Base-by-base conservation (phyloP, 2,797 vertebrate species). In the Enteromius trimaculatus region DNA sequence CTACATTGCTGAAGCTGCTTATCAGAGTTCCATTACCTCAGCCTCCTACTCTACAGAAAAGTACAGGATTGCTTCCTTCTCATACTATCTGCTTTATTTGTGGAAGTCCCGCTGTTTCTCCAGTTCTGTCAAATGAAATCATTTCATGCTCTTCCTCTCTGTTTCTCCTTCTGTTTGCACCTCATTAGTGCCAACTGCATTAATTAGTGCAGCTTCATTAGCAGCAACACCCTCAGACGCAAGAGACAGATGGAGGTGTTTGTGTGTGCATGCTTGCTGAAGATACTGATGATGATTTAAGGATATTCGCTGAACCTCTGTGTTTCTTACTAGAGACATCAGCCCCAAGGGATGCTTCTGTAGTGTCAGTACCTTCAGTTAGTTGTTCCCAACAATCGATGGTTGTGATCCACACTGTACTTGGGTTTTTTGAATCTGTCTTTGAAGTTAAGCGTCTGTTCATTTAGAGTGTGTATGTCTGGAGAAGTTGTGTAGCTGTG, bases 161-260 rank as follows among this genome's bases (percentile, higher is more conserved):
- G 17, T 75, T 42, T 71, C 53, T 85, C 75, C 29, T 71, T 71
- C 62, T 79, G 55, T 66, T 58, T 62, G 60, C 49, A 86, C 86
- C 90, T 94, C 91, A 89, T 93, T 91, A 92, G 86, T 84, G 80
- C 80, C 88, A 89, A 79, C 83, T 85, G 90, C 81, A 90, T 92
- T 92, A 85, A 92, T 92, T 89, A 87, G 88, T 89, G 87, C 88
- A 86, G 76, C 81, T 87, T 90, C 88, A 88, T 92, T 92, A 92
- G 87, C 49, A 86, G 69, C 29, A 17, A 79, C 74, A 84, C n/a
- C 69, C 58, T 87, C 74, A 83, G 77, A 58, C 55, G 31, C 7
- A 65, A 80, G 78, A 80, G 81, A 83, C 58, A 51, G 31, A 77
- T 42, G 37, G 39, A 47, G 39, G 70, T 72, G 76, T 85, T 44